Conservation (phyloP, 2,797 vertebrate species). For the Siniperca undulata region DNA sequence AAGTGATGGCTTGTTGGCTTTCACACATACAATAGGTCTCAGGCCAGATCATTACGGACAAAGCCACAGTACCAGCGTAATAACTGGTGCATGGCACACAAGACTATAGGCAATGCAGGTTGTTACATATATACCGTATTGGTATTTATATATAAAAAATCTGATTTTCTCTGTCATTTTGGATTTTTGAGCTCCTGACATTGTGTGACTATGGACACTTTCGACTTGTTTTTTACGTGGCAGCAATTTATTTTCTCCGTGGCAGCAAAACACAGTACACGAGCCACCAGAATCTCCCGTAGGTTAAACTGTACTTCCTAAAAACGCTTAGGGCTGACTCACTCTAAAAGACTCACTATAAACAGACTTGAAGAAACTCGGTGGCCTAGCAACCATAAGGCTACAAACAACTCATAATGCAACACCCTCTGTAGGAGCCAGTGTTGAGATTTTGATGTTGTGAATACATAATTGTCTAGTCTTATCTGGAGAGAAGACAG, state of each 20-base stretch:
- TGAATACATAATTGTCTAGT: not conserved
- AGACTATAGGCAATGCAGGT: not conserved
- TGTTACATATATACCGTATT: not conserved
- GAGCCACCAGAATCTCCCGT: too few relatives aligned
- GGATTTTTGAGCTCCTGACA: too few relatives aligned
- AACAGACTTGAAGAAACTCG: not conserved
- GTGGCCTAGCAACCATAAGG: not conserved
- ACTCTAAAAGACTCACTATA: not conserved
- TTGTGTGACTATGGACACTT: too few relatives aligned
- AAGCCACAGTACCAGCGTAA: not conserved
- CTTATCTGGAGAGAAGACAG: not conserved
- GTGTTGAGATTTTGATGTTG: not conserved
- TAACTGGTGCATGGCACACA: slow-evolving; percentile 3
- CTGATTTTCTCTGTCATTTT: too few relatives aligned
- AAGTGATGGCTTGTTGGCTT: not conserved
- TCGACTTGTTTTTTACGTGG: too few relatives aligned
- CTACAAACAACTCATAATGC: not conserved
- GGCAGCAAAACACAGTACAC: too few relatives aligned
- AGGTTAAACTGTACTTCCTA: too few relatives aligned
- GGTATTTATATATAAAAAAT: too few relatives aligned
- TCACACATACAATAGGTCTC: not conserved
- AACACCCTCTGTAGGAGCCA: not conserved
- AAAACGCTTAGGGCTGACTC: too few relatives aligned
- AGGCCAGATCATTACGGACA: not conserved
- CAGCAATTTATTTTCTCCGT: too few relatives aligned